Conservation (phyloP, 2,797 vertebrate species). For the Aphelocoma californica region DNA sequence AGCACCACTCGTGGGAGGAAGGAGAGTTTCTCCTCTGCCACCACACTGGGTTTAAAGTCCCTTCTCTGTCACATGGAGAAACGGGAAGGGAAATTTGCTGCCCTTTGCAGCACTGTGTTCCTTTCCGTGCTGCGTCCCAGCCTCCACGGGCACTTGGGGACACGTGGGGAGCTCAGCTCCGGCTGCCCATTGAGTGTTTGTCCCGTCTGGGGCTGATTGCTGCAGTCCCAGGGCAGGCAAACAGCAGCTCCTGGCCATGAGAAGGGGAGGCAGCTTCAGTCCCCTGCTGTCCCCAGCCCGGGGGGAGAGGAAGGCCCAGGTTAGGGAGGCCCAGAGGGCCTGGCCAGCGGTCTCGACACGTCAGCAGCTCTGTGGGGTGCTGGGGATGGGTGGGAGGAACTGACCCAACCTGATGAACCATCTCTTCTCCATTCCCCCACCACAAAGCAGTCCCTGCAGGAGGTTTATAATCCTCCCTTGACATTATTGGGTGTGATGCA, state of each 20-base stretch:
- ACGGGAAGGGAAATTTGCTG: background rate
- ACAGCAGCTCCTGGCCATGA: background rate
- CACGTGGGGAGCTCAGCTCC: background rate
- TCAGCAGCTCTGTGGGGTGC: background rate
- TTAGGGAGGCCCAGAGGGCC: background rate
- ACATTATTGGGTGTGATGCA: background rate
- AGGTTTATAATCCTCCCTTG: background rate
- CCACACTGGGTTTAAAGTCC: background rate
- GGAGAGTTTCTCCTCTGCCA: background rate
- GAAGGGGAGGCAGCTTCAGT: background rate
- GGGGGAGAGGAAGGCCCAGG: background rate
- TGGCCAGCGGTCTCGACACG: background rate
- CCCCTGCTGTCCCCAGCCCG: background rate
- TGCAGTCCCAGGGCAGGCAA: background rate
- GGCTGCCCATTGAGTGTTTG: fast-evolving
- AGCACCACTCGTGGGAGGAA: background rate
- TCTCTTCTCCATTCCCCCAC: background rate
- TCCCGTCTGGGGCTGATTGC: background rate
- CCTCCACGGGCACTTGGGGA: background rate
- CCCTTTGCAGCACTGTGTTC: background rate
- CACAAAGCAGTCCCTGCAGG: background rate
- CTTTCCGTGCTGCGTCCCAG: background rate
- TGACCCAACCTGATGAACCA: background rate
- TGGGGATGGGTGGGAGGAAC: background rate
- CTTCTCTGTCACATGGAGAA: background rate